Evolutionary conservation across 2,888 invertebrate species (phyloP).

Genomic region (Drosophila fungiperda): DNA sequence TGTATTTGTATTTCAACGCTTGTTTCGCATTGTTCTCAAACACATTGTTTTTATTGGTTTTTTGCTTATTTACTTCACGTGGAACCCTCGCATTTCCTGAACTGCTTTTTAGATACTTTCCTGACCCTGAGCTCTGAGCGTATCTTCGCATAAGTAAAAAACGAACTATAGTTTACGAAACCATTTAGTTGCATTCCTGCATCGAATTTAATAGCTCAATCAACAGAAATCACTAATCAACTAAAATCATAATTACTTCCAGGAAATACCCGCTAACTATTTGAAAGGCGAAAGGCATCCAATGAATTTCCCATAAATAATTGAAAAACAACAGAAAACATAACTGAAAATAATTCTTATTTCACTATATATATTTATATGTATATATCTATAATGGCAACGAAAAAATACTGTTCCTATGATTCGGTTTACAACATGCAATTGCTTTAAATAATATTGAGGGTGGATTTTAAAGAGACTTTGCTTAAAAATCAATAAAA

Average conservation of each 20-base stretch:
- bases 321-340: not conserved
- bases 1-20: conserved; percentile 9
- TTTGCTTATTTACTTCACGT: conserved; percentile 21
- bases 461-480: not conserved
- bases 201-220: conserved; percentile 39
- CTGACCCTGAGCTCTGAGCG: conserved; percentile 41
- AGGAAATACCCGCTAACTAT: conserved; percentile 35
- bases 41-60: conserved; percentile 13
- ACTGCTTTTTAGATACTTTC: conserved; percentile 41
- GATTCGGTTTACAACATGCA: not conserved
- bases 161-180: conserved; percentile 25
- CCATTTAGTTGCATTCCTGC: conserved; percentile 44
- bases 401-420: not conserved
- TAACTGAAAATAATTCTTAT: not conserved
- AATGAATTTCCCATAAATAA: conserved; percentile 25
- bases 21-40: conserved; percentile 15
- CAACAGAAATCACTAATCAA: conserved; percentile 34
- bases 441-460: not conserved
- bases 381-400: not conserved
- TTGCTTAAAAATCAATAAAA: not conserved
- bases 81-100: conserved; percentile 54
- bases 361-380: not conserved
- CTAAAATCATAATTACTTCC: conserved; percentile 32
- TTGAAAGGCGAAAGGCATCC: conserved; percentile 14
- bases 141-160: conserved; percentile 3